Base-by-base conservation (phyloP, 2,113 vertebrate genomes). In the Xiphophorus couchianus region DNA sequence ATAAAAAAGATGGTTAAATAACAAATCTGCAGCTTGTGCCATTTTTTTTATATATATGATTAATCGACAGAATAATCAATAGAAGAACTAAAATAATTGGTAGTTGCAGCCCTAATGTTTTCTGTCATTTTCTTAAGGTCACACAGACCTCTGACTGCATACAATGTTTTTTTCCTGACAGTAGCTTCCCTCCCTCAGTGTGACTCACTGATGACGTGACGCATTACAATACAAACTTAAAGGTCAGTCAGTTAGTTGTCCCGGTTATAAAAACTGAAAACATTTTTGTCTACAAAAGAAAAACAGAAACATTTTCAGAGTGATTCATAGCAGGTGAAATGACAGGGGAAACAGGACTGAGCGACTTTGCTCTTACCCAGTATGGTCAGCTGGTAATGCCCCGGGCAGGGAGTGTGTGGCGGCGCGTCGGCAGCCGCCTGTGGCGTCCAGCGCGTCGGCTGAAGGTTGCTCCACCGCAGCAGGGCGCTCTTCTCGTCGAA, bases 341-440 rank as follows among this genome's bases (percentile, higher is more conserved):
- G 37, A 48, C 3, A 28, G 27, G 2, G 17, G 19, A 48, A 30
- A 17, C 44, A 48, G 17, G n/a, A 35, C 37, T 37, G 35, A 71
- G 27, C 28, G 4, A 35, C n/a, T 48, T 29, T 62, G 8, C 61
- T 91, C 35, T 94, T 90, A 98, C 97, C 96, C 71, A 98, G 84
- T 82, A 98, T 91, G 6, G 96, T 96, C 63, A 98, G 86, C 81
- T 95, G 92, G 19, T 95, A 96, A 92, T 96, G 95, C 44, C 96
- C 96, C 39, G 81, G 83, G 68, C 89, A 92, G 73, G 67, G 78
- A 13, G 89, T 86, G 28, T 88, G 89, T 44, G 87, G 86, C 79
- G 94, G 81, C 8, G 91, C 30, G 22, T 64, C 65, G 2, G 86
- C 62, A 22, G 64, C 85, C 1, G 83, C 73, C 80, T 91, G 90